Evolutionary conservation across 2,888 invertebrate species (phyloP).

Genomic region (Ashinkailepas kermadecensis): DNA sequence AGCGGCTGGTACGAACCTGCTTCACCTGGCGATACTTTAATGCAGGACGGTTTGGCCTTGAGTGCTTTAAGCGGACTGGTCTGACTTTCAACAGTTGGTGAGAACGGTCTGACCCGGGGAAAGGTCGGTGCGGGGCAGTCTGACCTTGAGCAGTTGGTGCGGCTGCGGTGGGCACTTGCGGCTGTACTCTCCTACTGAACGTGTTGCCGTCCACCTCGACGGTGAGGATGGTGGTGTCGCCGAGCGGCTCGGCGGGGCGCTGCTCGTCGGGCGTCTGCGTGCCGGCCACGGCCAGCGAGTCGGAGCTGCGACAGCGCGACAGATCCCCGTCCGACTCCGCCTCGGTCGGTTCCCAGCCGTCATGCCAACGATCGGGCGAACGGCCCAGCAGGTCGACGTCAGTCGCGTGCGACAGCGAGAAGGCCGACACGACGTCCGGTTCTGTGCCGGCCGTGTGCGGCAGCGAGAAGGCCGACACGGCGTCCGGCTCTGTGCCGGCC

Average conservation of each 20-base stretch:
- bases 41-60: too few relatives aligned
- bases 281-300: background rate
- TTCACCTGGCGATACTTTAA: too few relatives aligned
- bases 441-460: too few relatives aligned
- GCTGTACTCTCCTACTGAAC: background rate
- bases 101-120: background rate
- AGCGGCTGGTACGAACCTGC: too few relatives aligned
- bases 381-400: background rate
- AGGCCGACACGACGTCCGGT: background rate
- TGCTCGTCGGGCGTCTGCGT: constrained; percentile 7
- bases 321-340: background rate
- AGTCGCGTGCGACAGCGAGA: too few relatives aligned
- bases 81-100: too few relatives aligned
- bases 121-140: background rate
- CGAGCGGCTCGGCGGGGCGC: background rate
- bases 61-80: too few relatives aligned
- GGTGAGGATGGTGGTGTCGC: constrained; percentile 6
- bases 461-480: background rate
- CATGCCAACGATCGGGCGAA: background rate
- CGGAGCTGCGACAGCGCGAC: background rate
- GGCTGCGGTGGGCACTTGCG: background rate
- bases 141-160: background rate
- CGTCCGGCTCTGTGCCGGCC: background rate
- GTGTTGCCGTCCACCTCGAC: constrained; percentile 18
- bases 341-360: background rate